These are phyloP conservation scores for Rousettus madagascariensis DNA, from an alignment of 2,797 vertebrate genomes.

Conservation along the genomic window DNA sequence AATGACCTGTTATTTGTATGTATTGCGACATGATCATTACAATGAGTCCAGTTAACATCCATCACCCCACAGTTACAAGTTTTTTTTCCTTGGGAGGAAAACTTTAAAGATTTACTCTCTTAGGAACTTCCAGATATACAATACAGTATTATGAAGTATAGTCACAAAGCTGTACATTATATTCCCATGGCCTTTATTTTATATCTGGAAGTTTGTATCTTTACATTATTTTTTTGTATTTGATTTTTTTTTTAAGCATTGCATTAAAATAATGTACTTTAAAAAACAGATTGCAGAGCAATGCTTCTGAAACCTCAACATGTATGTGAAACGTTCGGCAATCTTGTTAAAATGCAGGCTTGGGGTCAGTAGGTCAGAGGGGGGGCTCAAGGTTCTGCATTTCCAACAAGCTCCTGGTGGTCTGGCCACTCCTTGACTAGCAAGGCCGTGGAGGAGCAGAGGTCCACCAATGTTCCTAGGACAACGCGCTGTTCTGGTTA, in stretches of 20 bases:
- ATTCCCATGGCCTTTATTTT: background rate
- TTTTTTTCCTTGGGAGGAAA: background rate
- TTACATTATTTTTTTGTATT: background rate
- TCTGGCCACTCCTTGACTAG: background rate
- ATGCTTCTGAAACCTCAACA: background rate
- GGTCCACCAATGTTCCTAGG: background rate
- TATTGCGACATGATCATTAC: background rate
- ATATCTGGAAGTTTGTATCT: background rate
- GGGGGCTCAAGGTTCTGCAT: background rate
- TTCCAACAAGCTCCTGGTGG: background rate
- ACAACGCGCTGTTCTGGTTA: background rate
- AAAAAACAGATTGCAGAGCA: background rate
- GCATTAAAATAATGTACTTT: background rate
- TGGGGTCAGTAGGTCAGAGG: background rate
- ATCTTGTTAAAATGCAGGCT: background rate
- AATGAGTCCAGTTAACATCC: background rate
- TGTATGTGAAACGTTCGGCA: background rate
- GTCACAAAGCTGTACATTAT: background rate
- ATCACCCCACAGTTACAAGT: background rate
- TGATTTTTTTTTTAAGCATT: background rate
- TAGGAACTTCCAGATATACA: background rate
- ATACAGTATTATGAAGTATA: background rate
- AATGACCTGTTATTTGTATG: background rate
- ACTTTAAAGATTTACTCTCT: background rate
- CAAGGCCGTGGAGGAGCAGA: background rate